phyloP scores from a whole-genome alignment of 2,113 vertebrate species.

The Vidua macroura region DNA sequence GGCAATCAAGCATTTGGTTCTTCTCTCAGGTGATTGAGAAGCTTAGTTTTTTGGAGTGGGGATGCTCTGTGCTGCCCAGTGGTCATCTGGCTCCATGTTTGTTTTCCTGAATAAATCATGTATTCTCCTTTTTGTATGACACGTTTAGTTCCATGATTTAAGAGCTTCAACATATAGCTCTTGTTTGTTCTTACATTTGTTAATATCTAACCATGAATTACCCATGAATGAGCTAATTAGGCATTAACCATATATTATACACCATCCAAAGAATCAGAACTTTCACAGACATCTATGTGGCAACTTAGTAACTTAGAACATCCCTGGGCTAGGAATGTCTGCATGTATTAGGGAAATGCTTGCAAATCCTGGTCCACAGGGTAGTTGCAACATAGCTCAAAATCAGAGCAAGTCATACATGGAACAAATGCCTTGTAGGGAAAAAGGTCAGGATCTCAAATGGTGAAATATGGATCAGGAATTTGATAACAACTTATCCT shows the following conservation, averaged over 20 bases:
- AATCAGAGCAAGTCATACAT: background rate
- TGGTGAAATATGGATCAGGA: background rate
- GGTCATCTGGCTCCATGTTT: background rate
- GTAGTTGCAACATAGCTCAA: background rate
- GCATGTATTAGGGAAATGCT: background rate
- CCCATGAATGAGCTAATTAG: slow-evolving; percentile 65
- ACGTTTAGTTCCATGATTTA: slow-evolving; percentile 60
- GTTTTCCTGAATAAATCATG: slow-evolving; percentile 61
- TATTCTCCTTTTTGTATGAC: slow-evolving; percentile 35
- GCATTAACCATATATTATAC: slow-evolving; percentile 60
- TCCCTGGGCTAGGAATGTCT: slow-evolving; percentile 23
- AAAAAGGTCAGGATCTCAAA: background rate
- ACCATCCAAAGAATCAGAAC: slow-evolving; percentile 46
- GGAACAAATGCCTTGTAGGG: background rate
- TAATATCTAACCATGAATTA: slow-evolving; percentile 73
- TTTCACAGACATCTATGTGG: slow-evolving; percentile 27
- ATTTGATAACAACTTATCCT: background rate
- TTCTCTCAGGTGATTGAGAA: slow-evolving; percentile 1
- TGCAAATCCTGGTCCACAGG: background rate
- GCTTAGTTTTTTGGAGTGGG: slow-evolving; percentile 23
- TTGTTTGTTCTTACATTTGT: slow-evolving; percentile 61
- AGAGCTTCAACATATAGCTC: slow-evolving; percentile 31
- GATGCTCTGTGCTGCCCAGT: slow-evolving; percentile 5
- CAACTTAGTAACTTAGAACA: background rate
- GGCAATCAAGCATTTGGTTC: background rate